These are phyloP conservation scores for Eolophus roseicapilla DNA, from an alignment of 2,113 vertebrate genomes.

Conservation along the genomic window DNA sequence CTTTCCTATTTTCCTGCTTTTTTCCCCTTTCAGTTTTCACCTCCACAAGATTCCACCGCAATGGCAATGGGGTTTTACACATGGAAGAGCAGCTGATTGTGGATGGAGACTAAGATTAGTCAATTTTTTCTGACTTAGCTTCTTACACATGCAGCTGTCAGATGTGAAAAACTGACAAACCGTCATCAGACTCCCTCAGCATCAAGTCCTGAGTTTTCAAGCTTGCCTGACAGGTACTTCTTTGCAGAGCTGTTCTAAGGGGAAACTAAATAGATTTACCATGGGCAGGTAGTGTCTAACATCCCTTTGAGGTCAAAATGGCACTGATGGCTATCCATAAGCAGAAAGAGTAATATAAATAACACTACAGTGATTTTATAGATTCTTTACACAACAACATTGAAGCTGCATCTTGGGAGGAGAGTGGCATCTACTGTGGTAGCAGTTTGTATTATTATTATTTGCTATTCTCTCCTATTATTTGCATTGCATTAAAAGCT, in stretches of 20 bases:
- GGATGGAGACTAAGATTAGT: not conserved
- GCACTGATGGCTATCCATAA: not conserved
- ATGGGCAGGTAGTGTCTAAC: not conserved
- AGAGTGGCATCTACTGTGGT: not conserved
- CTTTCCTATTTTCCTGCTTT: not conserved
- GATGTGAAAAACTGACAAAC: not conserved
- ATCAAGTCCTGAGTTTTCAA: not conserved
- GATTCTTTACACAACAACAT: not conserved
- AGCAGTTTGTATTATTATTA: conserved; percentile 11
- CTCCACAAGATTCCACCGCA: not conserved
- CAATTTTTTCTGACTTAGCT: not conserved
- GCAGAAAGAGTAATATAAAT: not conserved
- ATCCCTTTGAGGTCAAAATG: not conserved
- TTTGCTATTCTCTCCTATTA: conserved; percentile 30
- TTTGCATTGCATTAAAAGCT: conserved; percentile 35
- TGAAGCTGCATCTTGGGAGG: not conserved
- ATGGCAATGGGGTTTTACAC: not conserved
- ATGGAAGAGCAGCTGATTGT: not conserved
- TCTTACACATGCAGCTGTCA: conserved; percentile 6
- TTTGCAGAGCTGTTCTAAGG: not conserved
- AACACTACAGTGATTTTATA: not conserved
- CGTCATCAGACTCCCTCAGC: not conserved
- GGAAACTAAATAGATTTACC: not conserved
- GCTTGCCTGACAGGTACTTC: not conserved
- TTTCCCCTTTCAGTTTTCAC: not conserved